Evolutionary conservation across 2,888 invertebrate species (phyloP).

Genomic region (Adelphocoris suturalis): DNA sequence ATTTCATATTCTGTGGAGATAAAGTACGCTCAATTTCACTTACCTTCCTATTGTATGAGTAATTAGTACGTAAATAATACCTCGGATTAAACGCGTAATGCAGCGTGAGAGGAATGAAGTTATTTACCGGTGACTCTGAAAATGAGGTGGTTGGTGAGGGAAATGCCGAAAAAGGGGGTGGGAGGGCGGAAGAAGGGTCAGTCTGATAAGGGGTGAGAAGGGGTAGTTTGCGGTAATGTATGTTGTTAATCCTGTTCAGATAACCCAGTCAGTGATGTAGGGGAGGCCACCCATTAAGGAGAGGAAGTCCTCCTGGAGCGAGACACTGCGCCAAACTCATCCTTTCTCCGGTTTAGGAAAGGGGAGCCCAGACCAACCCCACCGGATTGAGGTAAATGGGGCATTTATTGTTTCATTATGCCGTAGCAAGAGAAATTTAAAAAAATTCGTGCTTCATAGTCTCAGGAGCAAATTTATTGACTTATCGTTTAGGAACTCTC

Average conservation of each 20-base stretch:
- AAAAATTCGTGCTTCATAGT: no score
- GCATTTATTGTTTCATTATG: not conserved
- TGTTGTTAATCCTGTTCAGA: conserved; percentile 65
- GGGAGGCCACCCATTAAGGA: conserved; percentile 56
- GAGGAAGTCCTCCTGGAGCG: conserved; percentile 47
- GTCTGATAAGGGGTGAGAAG: not conserved
- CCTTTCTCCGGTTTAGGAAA: conserved; percentile 26
- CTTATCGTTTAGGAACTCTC: no score
- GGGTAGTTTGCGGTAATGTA: conserved; percentile 53
- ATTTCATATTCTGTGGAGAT: no score
- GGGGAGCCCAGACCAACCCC: not conserved
- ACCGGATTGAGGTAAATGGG: not conserved
- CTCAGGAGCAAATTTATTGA: no score
- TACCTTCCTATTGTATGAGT: no score
- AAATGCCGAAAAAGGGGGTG: not conserved
- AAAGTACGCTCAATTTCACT: no score
- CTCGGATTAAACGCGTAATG: not conserved
- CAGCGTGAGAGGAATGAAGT: conserved; percentile 28
- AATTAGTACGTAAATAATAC: not conserved
- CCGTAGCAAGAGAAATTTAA: no score
- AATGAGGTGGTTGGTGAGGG: not conserved
- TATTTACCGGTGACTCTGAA: conserved; percentile 8
- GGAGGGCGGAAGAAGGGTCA: conserved; percentile 41
- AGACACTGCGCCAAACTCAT: conserved; percentile 30
- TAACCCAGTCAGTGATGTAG: conserved; percentile 62